Evolutionary conservation across 2,888 invertebrate species (phyloP).

Genomic region (Melitaea athalia): DNA sequence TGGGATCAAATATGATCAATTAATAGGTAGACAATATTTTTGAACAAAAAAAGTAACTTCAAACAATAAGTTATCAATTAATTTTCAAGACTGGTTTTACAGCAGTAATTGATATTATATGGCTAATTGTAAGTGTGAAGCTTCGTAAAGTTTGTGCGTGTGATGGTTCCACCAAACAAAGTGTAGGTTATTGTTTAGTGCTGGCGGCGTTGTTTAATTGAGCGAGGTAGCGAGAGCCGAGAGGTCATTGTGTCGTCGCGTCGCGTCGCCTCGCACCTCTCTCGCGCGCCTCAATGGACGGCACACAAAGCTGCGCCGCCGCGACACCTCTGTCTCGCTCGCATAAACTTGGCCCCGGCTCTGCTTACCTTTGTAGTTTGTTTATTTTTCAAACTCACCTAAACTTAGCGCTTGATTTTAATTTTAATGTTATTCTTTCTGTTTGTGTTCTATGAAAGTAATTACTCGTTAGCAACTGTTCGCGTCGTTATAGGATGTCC

Average conservation of each 20-base stretch:
- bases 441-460: background rate
- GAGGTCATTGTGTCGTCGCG: conserved; percentile 14
- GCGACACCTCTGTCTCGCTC: background rate
- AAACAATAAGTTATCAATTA: no score
- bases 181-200: background rate
- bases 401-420: background rate
- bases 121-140: no score
- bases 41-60: no score
- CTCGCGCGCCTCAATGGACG: conserved; percentile 9
- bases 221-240: conserved; percentile 13
- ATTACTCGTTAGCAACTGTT: no score
- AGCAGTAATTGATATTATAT: no score
- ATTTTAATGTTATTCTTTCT: background rate
- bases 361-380: background rate
- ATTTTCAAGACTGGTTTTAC: no score
- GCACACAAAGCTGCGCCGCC: conserved; percentile 8
- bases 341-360: conserved; percentile 6
- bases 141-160: background rate
- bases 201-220: background rate
- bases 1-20: no score
- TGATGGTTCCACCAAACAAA: background rate
- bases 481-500: no score
- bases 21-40: no score
- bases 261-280: conserved; percentile 2
- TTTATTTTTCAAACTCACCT: conserved; percentile 2